Evolutionary conservation across 92 coral and sea anemone species (phyloP).

Genomic region (Heteractis magnifica): DNA sequence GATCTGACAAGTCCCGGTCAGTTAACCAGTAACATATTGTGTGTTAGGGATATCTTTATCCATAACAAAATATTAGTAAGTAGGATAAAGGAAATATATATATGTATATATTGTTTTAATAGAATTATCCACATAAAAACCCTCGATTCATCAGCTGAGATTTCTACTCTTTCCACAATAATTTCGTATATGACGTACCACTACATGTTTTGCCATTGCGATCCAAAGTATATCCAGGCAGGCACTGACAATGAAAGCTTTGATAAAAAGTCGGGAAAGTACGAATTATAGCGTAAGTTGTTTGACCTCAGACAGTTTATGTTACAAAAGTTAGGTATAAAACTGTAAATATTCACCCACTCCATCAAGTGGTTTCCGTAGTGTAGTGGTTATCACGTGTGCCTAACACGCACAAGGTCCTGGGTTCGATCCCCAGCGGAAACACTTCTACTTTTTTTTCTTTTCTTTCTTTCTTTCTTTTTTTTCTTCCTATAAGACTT

Average conservation of each 20-base stretch:
- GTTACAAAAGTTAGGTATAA: slow-evolving; percentile 6
- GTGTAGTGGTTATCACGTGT: slow-evolving; percentile 60
- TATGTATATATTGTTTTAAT: no score
- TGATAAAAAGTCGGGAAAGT: neutral
- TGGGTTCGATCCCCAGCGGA: slow-evolving; percentile 53
- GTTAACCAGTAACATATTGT: no score
- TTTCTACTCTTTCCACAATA: neutral
- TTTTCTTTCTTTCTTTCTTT: slow-evolving; percentile 5
- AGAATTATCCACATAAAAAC: no score
- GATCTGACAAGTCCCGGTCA: neutral
- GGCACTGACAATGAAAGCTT: slow-evolving; percentile 86
- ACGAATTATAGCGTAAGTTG: neutral
- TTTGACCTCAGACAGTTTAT: neutral
- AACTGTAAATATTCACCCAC: neutral
- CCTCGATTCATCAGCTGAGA: no score
- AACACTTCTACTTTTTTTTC: slow-evolving; percentile 13
- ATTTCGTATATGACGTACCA: slow-evolving; percentile 52
- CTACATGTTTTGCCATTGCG: slow-evolving; percentile 68
- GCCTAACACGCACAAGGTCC: slow-evolving; percentile 59
- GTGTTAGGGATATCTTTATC: neutral
- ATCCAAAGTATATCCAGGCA: slow-evolving; percentile 72
- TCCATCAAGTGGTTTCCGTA: slow-evolving; percentile 30
- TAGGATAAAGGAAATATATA: neutral
- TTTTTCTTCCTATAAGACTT: neutral
- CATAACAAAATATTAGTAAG: neutral